Evolutionary conservation across 92 coral and sea anemone genomes (phyloP), one percentile per base, ranked within the genome.

Genomic region (Phenganax subtilis): DNA sequence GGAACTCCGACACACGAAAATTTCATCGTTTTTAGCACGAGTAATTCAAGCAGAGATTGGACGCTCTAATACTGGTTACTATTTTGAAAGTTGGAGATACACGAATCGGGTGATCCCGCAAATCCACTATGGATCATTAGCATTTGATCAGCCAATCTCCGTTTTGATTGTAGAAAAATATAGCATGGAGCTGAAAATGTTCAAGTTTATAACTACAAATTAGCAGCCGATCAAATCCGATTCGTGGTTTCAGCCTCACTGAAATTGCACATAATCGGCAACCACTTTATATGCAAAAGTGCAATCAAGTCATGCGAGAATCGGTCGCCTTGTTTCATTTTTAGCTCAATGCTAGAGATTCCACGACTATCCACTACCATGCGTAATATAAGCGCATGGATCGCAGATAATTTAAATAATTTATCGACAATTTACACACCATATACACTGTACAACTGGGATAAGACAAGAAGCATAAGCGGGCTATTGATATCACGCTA

Each of bases 401-500:
- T 11, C 54, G 77, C 51, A 52, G 74, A 62, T 51, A 52, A 63
- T 79, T 73, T 79, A 79, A 79, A 79, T 79, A 79, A 79, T 79
- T 79, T 63, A 79, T 63, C 52, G 73, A 79, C 74, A 63, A 51
- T 76, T 57, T 76, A 76, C 74, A 79, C 67, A 20, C n/a, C 64
- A 75, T 77, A 77, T 62, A 77, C 71, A 77, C 82, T 77, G 72
- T 79, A 79, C 83, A 79, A 79, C 59, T 63, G 83, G 83, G 58
- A n/a, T 59, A 54, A 52, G 11, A 79, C 31, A 71, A 37, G 47
- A 37, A 2, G 47, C 47, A 5, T 0, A 37, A 37, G 47, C 47
- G 0, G 47, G 47, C 47, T 5, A 5, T 37, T 37, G 47, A 1
- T 37, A 37, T 37, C 47, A 37, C 47, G 47, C 47, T 37, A 37